Evolutionary conservation across 2,797 vertebrate genomes (phyloP), one percentile per base, ranked within the genome.

Genomic region (Catostomus latipinnis): DNA sequence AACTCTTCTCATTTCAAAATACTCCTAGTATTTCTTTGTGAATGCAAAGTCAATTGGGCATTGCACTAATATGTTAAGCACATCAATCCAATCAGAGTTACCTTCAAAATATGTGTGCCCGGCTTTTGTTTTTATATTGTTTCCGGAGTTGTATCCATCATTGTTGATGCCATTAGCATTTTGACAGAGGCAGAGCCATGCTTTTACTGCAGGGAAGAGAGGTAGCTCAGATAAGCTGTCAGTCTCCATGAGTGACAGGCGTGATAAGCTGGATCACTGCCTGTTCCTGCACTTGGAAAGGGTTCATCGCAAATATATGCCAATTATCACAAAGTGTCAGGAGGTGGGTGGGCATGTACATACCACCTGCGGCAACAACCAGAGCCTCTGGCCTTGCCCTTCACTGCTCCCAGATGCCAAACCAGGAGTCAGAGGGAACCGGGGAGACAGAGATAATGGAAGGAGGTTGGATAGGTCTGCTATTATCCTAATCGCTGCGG

Each of bases 251-350:
- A 93, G 79, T 90, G 92, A 89, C 89, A 88, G 86, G 13, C 77
- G 68, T 81, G 92, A 93, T 92, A 91, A 90, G 86, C 88, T 83
- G 85, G 89, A 93, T 93, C 90, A 88, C 87, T 71, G 22, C 18
- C 13, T 71, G 76, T 56, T 58, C 73, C 72, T 63, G 76, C 69
- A 77, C 63, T 72, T 70, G 22, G 53, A 82, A 78, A 8, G 11
- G 71, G 46, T 81, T 82, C 81, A 87, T 80, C 82, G 79, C 82
- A 92, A 90, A 89, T 87, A 89, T 84, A 76, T 85, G 86, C 86
- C 22, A 58, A 72, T 79, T 84, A 84, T 85, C 84, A 77, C 45
- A 71, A 71, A 62, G 78, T 76, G 71, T 74, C 79, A 80, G 72
- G 50, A 75, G 84, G 81, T 81, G 60, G 75, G 62, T 45, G 54